Evolutionary conservation across 2,888 invertebrate genomes (phyloP).

Genomic region (Xylota sylvarum): DNA sequence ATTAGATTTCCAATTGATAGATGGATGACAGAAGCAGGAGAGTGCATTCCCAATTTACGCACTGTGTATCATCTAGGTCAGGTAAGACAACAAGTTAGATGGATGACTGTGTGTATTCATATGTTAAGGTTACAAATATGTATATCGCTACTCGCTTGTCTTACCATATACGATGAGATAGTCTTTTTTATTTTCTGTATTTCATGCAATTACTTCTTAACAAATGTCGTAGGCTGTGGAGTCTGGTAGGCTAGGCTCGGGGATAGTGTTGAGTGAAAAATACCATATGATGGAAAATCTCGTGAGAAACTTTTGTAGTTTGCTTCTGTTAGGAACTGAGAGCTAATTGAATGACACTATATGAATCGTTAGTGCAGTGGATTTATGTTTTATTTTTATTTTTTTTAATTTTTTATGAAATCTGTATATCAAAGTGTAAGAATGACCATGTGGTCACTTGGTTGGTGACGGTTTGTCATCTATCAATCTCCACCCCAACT

Average conservation of each 20-base stretch:
- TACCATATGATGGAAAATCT: conserved; percentile 40
- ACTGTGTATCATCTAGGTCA: conserved; percentile 71
- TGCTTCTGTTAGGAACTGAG: conserved; percentile 11
- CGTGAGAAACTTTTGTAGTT: conserved; percentile 65
- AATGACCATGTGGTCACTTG: conserved; percentile 65
- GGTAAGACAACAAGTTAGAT: conserved; percentile 60
- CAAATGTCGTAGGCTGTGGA: conserved; percentile 60
- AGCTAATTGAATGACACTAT: conserved; percentile 67
- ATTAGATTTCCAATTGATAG: conserved; percentile 62
- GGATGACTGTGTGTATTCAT: conserved; percentile 52
- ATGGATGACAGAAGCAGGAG: conserved; percentile 58
- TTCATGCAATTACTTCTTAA: conserved; percentile 35
- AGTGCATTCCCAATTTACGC: conserved; percentile 74
- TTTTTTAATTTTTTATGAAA: not conserved
- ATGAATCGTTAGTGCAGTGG: conserved; percentile 19
- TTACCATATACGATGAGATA: conserved; percentile 59
- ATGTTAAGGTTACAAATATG: conserved; percentile 62
- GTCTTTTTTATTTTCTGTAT: conserved; percentile 3
- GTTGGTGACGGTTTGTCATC: conserved; percentile 49
- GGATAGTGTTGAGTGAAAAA: conserved; percentile 26
- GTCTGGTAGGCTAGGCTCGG: conserved; percentile 46
- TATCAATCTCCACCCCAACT: conserved; percentile 75
- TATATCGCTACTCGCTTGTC: conserved; percentile 48
- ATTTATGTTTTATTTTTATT: conserved; percentile 5
- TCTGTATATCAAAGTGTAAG: no score